Evolutionary conservation across 1,140 invertebrate species (phyloP), one percentile per base, ranked within the genome.

Genomic region (Scylla paramamosain): DNA sequence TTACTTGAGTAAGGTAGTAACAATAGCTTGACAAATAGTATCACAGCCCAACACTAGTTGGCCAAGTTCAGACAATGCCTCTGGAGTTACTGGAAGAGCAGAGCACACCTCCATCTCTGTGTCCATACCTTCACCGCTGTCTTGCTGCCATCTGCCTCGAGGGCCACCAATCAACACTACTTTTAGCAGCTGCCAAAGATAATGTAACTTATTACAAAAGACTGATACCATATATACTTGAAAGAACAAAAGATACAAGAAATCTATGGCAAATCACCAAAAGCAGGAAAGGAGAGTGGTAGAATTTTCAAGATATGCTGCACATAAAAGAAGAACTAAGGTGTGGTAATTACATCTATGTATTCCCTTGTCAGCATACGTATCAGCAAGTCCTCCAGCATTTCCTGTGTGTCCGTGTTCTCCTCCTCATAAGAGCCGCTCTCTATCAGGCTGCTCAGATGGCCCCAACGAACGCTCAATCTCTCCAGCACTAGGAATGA

Each of bases 331-430:
- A 59, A 39, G 8, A 77, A 77, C 25, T 2, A 77, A 20, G 6
- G 67, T 1, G 20, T 45, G 31, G 4, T n/a, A 95, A 82, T 96
- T 0, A 99, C 97, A 96, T 99, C 98, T 8, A 99, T 97, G 96
- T 99, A 98, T 97, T 99, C 99, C 95, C 98, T 97, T 0, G 98
- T 99, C n/a, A 99, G 97, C 93, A 98, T 98, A 86, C 98, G 97
- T 93, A 98, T 98, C 4, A 99, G 97, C 97, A 99, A 98, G 96
- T 99, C 99, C 96, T 99, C 98, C 0, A 99, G 97, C 0, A 99
- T 98, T 97, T 99, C 99, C 97, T 97, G 98, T 20, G 98, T 98
- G 96, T 99, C 98, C 20, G 98, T 98, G 96, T 98, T 98, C 88
- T 98, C 98, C 25, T 97, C 97, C 94, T 99, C 98, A 0, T 98